These are phyloP conservation scores for Amphilophus citrinellus DNA, from an alignment of 2,113 vertebrate genomes.

Conservation along the genomic window DNA sequence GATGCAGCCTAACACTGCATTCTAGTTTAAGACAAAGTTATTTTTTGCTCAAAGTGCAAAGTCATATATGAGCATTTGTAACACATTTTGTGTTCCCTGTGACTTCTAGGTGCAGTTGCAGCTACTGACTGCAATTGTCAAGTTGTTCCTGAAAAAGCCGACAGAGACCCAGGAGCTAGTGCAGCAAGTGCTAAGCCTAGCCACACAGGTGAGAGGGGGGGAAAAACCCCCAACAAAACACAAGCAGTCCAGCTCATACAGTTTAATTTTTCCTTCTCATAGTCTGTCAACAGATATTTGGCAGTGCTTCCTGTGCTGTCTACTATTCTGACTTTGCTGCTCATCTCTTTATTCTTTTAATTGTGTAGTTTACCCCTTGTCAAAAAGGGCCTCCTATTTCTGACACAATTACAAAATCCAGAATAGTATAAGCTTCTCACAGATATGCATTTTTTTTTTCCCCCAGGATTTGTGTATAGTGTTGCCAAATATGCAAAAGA, in stretches of 20 bases:
- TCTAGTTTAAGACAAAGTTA: not conserved
- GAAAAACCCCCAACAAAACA: not conserved
- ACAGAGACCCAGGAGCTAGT: conserved; percentile 98
- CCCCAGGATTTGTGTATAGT: not conserved
- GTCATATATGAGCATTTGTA: not conserved
- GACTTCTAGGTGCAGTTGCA: conserved; percentile 92
- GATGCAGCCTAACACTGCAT: not conserved
- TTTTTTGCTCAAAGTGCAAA: not conserved
- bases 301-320: not conserved
- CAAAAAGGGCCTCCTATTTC: not conserved
- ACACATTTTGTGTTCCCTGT: not conserved
- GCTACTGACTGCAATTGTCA: conserved; percentile 95
- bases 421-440: not conserved
- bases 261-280: not conserved
- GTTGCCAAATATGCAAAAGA: conserved; percentile 1
- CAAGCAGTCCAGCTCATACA: not conserved
- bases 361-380: not conserved
- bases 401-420: not conserved
- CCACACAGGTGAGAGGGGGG: conserved; percentile 91
- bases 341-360: not conserved
- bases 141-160: conserved; percentile 98
- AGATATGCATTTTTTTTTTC: not conserved
- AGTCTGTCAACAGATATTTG: not conserved
- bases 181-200: conserved; percentile 96
- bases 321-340: not conserved